These are phyloP conservation scores for Cinclus mexicanus DNA, from an alignment of 2,113 vertebrate species.

Conservation along the genomic window DNA sequence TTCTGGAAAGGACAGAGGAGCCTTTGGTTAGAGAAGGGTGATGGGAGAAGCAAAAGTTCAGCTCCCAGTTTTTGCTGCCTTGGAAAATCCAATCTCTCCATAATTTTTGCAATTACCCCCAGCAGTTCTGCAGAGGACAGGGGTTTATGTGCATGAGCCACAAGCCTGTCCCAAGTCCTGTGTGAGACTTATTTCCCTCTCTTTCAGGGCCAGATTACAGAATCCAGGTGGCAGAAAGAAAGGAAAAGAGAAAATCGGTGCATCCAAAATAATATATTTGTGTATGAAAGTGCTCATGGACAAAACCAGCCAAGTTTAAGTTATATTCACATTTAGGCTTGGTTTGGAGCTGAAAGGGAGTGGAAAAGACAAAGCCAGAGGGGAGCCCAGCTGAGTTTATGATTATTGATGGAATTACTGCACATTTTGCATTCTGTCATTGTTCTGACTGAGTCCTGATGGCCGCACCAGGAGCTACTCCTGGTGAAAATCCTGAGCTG, in stretches of 20 bases:
- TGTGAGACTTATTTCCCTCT: fast-evolving
- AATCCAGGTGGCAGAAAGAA: background rate
- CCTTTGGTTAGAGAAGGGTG: background rate
- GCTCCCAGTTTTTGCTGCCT: background rate
- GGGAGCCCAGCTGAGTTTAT: background rate
- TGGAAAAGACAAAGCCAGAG: background rate
- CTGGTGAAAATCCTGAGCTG: background rate
- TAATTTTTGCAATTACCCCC: background rate
- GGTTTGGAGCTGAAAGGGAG: background rate
- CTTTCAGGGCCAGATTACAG: background rate
- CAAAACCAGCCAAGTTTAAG: background rate
- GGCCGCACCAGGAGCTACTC: background rate
- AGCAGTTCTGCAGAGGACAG: background rate
- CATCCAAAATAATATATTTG: background rate
- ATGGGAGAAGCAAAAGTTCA: background rate
- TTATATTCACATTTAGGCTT: background rate
- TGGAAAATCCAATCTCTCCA: background rate
- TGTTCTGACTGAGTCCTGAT: background rate
- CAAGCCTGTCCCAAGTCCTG: background rate
- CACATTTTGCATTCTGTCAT: background rate
- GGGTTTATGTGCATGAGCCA: background rate
- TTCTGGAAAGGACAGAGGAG: background rate
- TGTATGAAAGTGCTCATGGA: fast-evolving
- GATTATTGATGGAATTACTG: background rate
- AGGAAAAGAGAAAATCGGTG: background rate